These are phyloP conservation scores for Lissonota sp. DNA, from an alignment of 2,888 invertebrate genomes.

Conservation along the genomic window DNA sequence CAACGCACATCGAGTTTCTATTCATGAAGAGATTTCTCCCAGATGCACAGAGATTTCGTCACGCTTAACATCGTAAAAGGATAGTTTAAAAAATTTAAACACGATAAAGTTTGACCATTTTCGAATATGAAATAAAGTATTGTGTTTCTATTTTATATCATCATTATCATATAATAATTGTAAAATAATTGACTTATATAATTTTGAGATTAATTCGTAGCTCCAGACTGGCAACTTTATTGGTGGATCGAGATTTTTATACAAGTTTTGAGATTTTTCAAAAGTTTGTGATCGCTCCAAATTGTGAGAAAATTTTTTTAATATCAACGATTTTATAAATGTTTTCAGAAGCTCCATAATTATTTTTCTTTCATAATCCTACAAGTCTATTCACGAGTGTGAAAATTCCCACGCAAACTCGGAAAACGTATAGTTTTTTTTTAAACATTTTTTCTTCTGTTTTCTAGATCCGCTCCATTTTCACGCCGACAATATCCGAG, in stretches of 20 bases:
- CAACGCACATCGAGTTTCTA: conserved; percentile 15
- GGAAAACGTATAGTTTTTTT: conserved; percentile 5
- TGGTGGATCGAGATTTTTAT: no score
- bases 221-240: no score
- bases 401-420: background rate
- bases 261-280: no score
- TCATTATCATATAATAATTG: no score
- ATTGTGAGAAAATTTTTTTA: no score
- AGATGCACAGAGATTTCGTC: conserved; percentile 6
- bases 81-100: conserved; percentile 10
- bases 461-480: conserved; percentile 37
- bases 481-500: conserved; percentile 33
- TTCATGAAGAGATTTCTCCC: conserved; percentile 3
- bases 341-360: no score
- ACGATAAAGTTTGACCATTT: background rate
- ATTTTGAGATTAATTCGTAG: no score
- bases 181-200: no score
- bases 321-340: no score
- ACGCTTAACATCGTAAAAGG: background rate
- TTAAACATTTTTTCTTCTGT: background rate
- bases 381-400: background rate
- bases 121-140: no score
- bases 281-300: no score
- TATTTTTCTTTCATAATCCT: background rate
- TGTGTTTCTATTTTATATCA: no score